These are phyloP conservation scores for Calosoma granatense DNA, from an alignment of 1,140 invertebrate species.

Conservation along the genomic window DNA sequence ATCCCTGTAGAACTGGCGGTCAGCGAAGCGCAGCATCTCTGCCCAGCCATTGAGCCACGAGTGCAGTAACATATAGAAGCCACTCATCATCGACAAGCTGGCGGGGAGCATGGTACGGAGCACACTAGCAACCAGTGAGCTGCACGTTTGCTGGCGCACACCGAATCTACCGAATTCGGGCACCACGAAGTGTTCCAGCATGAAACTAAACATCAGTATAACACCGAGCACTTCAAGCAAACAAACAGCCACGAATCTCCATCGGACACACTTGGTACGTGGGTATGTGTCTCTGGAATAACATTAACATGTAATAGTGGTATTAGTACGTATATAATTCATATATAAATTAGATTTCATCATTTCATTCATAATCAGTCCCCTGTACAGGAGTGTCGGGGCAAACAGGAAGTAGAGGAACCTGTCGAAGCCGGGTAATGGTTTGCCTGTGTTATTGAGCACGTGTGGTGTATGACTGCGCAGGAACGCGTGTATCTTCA, in stretches of 20 bases:
- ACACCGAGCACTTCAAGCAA: background rate
- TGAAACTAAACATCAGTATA: background rate
- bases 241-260: background rate
- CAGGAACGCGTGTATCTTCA: slow-evolving; percentile 76
- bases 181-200: background rate
- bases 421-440: slow-evolving; percentile 56
- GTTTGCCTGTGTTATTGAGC: slow-evolving; percentile 21
- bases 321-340: too few species aligned
- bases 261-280: background rate
- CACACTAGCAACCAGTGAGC: slow-evolving; percentile 49
- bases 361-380: too few species aligned
- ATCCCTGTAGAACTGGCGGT: slow-evolving; percentile 67
- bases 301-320: too few species aligned
- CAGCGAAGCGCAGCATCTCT: slow-evolving; percentile 74
- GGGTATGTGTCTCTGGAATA: slow-evolving; percentile 53
- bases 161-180: background rate
- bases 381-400: slow-evolving; percentile 72
- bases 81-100: slow-evolving; percentile 57
- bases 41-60: slow-evolving; percentile 81
- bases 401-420: slow-evolving; percentile 79
- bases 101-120: slow-evolving; percentile 65
- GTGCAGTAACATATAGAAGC: slow-evolving; percentile 76
- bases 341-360: too few species aligned
- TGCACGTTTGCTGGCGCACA: slow-evolving; percentile 44
- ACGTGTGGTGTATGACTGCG: slow-evolving; percentile 49